Evolutionary conservation across 2,888 invertebrate species (phyloP).

Genomic region (Gandaritis pyraliata): DNA sequence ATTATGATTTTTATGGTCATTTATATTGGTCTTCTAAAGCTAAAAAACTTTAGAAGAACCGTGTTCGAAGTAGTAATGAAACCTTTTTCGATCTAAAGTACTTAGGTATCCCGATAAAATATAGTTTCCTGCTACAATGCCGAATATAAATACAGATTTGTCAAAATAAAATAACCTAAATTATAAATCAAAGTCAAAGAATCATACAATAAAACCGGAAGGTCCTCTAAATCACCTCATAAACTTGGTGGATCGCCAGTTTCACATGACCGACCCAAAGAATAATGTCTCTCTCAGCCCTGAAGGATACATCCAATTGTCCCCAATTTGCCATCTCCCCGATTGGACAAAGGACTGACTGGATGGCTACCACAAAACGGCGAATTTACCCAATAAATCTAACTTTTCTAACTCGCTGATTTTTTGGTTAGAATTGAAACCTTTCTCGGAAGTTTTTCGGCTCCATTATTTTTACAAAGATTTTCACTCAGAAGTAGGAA

Average conservation of each 20-base stretch:
- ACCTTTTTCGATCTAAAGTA: no score
- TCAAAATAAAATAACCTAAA: no score
- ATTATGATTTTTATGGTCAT: no score
- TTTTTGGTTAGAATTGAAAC: conserved; percentile 10
- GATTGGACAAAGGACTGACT: conserved; percentile 35
- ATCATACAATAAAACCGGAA: no score
- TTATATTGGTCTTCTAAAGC: no score
- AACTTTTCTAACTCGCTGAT: conserved; percentile 17
- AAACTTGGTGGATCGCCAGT: background rate
- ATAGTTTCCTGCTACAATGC: no score
- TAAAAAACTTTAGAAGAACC: no score
- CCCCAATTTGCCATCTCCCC: conserved; percentile 37
- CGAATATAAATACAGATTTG: no score
- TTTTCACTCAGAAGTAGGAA: background rate
- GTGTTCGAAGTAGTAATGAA: no score
- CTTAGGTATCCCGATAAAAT: no score
- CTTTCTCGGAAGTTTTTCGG: conserved; percentile 8
- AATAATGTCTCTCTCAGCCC: conserved; percentile 7
- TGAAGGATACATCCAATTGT: conserved; percentile 35
- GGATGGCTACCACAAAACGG: conserved; percentile 33
- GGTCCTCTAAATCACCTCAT: background rate
- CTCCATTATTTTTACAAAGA: conserved; percentile 4
- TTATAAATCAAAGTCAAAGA: no score
- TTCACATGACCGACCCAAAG: background rate
- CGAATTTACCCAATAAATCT: conserved; percentile 38